phyloP scores from a whole-genome alignment of 2,888 invertebrate species.

The Eilema caniola region DNA sequence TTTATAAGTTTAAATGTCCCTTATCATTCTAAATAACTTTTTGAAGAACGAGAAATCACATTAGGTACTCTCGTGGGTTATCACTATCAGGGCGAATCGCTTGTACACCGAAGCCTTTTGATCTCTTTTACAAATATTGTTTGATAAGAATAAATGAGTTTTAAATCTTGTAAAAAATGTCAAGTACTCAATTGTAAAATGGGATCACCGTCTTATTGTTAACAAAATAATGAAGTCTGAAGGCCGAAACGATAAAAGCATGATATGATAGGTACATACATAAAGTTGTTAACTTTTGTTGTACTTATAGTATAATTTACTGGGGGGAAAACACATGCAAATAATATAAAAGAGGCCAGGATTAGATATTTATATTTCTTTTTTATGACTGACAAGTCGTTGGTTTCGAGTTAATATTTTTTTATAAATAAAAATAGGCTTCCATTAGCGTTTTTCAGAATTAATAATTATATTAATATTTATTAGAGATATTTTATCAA shows the following conservation, averaged over 20 bases:
- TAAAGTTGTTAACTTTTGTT: neutral
- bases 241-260: neutral
- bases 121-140: neutral
- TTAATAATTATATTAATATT: neutral
- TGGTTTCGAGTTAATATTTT: neutral
- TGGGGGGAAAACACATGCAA: neutral
- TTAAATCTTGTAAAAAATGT: constrained; percentile 2
- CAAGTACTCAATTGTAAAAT: constrained; percentile 2
- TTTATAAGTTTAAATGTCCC: neutral
- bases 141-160: neutral
- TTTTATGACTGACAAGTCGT: neutral
- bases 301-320: neutral
- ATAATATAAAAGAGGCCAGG: neutral
- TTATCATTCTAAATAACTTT: neutral
- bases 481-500: neutral
- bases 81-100: too few species aligned
- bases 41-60: neutral
- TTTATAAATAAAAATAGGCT: neutral
- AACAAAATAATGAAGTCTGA: neutral
- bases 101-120: too few species aligned
- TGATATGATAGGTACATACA: too few species aligned
- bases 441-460: neutral
- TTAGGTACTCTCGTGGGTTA: too few species aligned
- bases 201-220: neutral
- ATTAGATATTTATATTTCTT: neutral